Evolutionary conservation across 2,113 vertebrate species (phyloP).

Genomic region (Isichthys henryi): DNA sequence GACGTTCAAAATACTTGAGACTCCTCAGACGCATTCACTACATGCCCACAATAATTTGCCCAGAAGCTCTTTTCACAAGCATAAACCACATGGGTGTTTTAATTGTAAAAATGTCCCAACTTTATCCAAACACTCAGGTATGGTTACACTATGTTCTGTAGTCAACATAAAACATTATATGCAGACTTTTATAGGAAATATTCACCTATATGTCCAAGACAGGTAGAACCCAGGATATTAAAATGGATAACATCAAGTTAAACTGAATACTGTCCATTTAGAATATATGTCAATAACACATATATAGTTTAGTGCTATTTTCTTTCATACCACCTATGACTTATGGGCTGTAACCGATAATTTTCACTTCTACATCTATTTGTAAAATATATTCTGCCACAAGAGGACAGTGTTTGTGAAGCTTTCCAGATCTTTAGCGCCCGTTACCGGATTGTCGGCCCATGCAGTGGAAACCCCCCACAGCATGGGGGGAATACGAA

Average conservation of each 20-base stretch:
- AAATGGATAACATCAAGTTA: background rate
- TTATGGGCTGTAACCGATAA: background rate
- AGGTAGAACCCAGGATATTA: background rate
- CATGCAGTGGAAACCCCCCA: background rate
- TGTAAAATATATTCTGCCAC: slow-evolving; percentile 1
- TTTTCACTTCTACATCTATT: background rate
- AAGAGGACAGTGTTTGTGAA: background rate
- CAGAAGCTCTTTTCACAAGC: background rate
- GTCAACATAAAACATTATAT: background rate
- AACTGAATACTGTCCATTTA: background rate
- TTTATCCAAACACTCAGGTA: background rate
- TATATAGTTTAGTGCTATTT: background rate
- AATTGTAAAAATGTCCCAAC: background rate
- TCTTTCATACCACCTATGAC: background rate
- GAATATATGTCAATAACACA: background rate
- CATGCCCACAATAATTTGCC: background rate
- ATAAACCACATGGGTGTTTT: background rate
- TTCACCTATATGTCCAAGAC: background rate
- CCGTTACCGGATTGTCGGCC: background rate
- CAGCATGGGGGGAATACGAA: background rate
- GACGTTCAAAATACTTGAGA: background rate
- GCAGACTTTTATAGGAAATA: background rate
- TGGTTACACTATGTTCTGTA: background rate
- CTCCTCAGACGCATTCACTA: background rate
- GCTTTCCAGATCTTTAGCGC: background rate